Conservation (phyloP, 2,888 invertebrate genomes). For the Criorhina ranunculi region DNA sequence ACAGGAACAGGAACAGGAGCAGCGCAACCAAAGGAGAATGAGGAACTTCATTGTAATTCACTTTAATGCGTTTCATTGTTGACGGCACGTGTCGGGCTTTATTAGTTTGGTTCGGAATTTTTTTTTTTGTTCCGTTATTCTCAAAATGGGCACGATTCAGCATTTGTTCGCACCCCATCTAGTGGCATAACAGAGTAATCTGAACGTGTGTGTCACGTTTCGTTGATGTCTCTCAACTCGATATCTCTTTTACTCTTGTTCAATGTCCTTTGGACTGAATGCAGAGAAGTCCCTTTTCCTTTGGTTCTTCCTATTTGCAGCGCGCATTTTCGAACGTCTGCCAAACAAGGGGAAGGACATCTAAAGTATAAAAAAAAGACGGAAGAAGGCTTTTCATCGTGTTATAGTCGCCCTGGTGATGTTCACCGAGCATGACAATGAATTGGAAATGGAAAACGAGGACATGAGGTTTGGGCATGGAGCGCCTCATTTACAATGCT, state of each 20-base stretch:
- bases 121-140: conserved; percentile 80
- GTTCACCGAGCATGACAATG: conserved; percentile 73
- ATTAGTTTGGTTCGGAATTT: conserved; percentile 82
- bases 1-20: neutral
- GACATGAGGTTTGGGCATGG: conserved; percentile 30
- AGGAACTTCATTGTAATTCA: conserved; percentile 83
- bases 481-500: conserved; percentile 59
- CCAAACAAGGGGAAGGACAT: neutral
- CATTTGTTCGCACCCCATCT: conserved; percentile 77
- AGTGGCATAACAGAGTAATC: neutral
- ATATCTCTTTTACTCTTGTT: conserved; percentile 36
- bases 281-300: conserved; percentile 34
- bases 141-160: conserved; percentile 69
- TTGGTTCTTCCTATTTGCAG: conserved; percentile 38
- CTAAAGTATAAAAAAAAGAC: conserved; percentile 5
- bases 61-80: conserved; percentile 85
- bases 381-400: conserved; percentile 58
- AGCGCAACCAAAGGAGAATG: conserved; percentile 19
- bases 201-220: conserved; percentile 74
- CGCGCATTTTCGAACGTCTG: conserved; percentile 24
- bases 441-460: conserved; percentile 40
- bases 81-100: conserved; percentile 85
- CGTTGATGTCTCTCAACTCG: conserved; percentile 70
- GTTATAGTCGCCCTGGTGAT: conserved; percentile 63
- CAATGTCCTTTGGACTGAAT: conserved; percentile 47